These are phyloP conservation scores for Falco biarmicus DNA, from an alignment of 2,797 vertebrate genomes.

Conservation along the genomic window DNA sequence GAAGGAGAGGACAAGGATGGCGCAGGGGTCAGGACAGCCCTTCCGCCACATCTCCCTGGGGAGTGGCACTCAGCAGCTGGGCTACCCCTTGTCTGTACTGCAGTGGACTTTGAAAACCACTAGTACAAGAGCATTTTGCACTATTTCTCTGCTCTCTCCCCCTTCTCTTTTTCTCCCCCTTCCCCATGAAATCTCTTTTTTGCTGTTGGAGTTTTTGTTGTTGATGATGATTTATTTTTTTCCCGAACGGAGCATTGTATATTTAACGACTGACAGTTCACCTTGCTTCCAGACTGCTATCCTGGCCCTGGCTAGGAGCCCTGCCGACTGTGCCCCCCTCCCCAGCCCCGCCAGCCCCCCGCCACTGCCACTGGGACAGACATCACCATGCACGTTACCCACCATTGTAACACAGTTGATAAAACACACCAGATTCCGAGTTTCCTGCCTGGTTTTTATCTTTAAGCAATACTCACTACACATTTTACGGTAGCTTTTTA, in stretches of 20 bases:
- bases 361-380: conserved; percentile 48
- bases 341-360: not conserved
- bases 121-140: conserved; percentile 82
- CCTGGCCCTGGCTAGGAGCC: conserved; percentile 48
- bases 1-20: conserved; percentile 24
- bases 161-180: conserved; percentile 51
- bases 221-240: not conserved
- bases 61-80: not conserved
- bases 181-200: conserved; percentile 1
- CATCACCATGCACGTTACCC: conserved; percentile 49
- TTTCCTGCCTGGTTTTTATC: conserved; percentile 83
- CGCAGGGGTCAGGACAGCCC: not conserved
- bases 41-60: not conserved
- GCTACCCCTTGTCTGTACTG: conserved; percentile 63
- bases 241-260: conserved; percentile 68
- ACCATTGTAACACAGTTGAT: conserved; percentile 68
- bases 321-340: conserved; percentile 10
- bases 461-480: conserved; percentile 87
- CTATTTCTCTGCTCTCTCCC: conserved; percentile 72
- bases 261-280: conserved; percentile 43
- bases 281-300: conserved; percentile 45
- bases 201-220: not conserved
- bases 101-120: conserved; percentile 79
- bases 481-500: conserved; percentile 82
- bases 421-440: conserved; percentile 85